Conservation (phyloP, 1,140 invertebrate species). For the Drosophila tropicalis region DNA sequence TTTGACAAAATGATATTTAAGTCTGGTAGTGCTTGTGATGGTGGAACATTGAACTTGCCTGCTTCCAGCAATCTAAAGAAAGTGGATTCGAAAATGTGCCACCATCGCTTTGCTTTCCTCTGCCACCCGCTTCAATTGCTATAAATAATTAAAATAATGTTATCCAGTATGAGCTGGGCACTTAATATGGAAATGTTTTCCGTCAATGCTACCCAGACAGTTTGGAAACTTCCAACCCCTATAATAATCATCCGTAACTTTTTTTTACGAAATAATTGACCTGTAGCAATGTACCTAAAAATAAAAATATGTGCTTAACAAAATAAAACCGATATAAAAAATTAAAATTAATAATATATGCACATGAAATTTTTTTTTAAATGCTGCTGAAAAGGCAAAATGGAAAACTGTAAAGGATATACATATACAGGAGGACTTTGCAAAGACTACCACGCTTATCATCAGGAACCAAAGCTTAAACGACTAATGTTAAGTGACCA, state of each 20-base stretch:
- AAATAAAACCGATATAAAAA: too few relatives aligned
- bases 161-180: conserved; percentile 19
- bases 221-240: conserved; percentile 8
- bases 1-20: conserved; percentile 9
- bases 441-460: too few relatives aligned
- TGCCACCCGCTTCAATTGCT: too few relatives aligned
- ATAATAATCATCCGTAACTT: background rate
- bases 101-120: conserved; percentile 24
- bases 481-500: background rate
- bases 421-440: too few relatives aligned
- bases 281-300: too few relatives aligned
- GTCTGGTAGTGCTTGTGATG: background rate
- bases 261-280: background rate
- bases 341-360: too few relatives aligned
- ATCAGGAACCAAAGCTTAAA: background rate
- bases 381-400: too few relatives aligned
- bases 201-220: conserved; percentile 13
- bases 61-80: conserved; percentile 9
- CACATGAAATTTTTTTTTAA: too few relatives aligned
- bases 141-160: conserved; percentile 17
- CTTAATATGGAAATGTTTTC: conserved; percentile 11
- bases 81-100: conserved; percentile 15
- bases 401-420: too few relatives aligned
- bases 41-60: conserved; percentile 6
- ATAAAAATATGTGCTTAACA: too few relatives aligned